Conservation (phyloP, 2,797 vertebrate species). For the Chaenodraco wilsoni region DNA sequence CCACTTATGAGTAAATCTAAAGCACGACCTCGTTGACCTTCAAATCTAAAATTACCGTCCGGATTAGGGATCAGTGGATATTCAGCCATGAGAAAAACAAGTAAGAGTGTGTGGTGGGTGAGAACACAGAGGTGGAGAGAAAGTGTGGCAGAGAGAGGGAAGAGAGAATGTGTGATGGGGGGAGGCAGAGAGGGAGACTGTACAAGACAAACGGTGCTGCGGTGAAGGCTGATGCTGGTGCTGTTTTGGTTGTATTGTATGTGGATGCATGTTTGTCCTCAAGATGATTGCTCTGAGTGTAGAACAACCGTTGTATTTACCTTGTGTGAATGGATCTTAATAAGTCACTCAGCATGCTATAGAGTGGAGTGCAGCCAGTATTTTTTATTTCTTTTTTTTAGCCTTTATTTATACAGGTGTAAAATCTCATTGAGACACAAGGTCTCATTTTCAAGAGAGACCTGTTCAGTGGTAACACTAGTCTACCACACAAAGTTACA, state of each 20-base stretch:
- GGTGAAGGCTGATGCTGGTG: conserved; percentile 17
- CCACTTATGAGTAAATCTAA: conserved; percentile 53
- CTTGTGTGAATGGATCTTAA: conserved; percentile 49
- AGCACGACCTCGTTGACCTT: conserved; percentile 42
- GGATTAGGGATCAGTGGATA: conserved; percentile 66
- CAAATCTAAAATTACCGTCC: conserved; percentile 56
- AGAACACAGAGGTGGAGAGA: neutral
- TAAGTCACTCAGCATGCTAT: conserved; percentile 29
- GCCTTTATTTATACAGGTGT: no score
- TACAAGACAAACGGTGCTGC: conserved; percentile 25
- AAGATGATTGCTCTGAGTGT: conserved; percentile 39
- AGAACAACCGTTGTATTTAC: conserved; percentile 48
- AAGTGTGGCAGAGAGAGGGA: conserved; percentile 17
- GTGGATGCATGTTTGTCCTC: conserved; percentile 40
- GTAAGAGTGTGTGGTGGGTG: conserved; percentile 2
- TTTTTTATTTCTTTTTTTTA: no score
- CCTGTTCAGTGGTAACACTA: no score
- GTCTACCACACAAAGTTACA: no score
- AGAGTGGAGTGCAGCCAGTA: conserved; percentile 42
- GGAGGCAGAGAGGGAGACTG: conserved; percentile 12
- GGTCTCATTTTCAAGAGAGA: no score
- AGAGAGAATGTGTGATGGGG: conserved; percentile 9
- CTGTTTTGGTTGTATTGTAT: conserved; percentile 25
- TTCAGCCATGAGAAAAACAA: conserved; percentile 58
- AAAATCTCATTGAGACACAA: no score